A percentile compares a stretch with the other conserved stretches of the same genome.
phyloP scores from a whole-genome alignment of 2,888 invertebrate species.

The Harmothoe impar region DNA sequence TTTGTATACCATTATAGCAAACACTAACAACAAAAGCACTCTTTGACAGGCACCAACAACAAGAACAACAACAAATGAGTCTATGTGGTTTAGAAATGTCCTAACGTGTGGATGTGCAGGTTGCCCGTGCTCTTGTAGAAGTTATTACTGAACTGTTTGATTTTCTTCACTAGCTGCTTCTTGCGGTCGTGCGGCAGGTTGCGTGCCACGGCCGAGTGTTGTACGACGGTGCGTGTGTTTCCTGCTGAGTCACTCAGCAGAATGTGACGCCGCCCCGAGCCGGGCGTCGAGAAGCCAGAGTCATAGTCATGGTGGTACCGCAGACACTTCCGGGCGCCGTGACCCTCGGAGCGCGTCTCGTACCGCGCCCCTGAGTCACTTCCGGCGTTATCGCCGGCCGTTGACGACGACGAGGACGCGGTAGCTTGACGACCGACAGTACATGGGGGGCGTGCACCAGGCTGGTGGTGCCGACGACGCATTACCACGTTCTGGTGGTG shows the following conservation, averaged over 20 bases:
- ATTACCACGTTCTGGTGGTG: not conserved
- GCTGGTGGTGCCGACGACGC: constrained; percentile 14
- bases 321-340: constrained; percentile 50
- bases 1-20: too few relatives aligned
- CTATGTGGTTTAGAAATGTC: constrained; percentile 67
- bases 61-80: not conserved
- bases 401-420: not conserved
- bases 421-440: constrained; percentile 27
- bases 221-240: constrained; percentile 59
- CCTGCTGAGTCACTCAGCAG: constrained; percentile 65
- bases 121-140: constrained; percentile 75
- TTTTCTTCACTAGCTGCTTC: constrained; percentile 69
- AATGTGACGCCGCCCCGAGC: constrained; percentile 52
- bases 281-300: constrained; percentile 64
- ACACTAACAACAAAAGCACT: too few relatives aligned
- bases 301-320: constrained; percentile 61
- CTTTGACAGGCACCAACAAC: not conserved
- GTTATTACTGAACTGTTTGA: constrained; percentile 69
- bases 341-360: constrained; percentile 40
- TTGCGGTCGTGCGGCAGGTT: constrained; percentile 67
- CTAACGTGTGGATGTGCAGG: constrained; percentile 69
- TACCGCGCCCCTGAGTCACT: not conserved
- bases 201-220: constrained; percentile 66
- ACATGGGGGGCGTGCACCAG: constrained; percentile 41
- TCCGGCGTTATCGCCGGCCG: not conserved